phyloP scores from a whole-genome alignment of 2,113 vertebrate species.

The Sigmodon hispidus region DNA sequence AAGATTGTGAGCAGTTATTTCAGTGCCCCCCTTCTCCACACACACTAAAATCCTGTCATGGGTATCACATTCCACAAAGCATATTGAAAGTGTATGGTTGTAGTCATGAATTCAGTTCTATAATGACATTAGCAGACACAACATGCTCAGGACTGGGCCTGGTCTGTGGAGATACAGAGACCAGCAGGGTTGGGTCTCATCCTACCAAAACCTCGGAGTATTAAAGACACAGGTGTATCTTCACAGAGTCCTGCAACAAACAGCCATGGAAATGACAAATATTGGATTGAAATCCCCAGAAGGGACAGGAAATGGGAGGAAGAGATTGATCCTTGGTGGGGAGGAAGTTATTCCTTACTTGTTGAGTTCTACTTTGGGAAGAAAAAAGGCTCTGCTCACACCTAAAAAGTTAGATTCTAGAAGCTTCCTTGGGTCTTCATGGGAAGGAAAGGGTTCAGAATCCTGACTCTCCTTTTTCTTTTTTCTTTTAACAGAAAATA shows the following conservation, averaged over 20 bases:
- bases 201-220: accelerated
- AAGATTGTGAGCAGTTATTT: neutral
- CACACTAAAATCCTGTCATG: neutral
- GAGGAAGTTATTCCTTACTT: neutral
- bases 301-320: neutral
- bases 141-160: accelerated
- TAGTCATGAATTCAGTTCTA: neutral
- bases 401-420: neutral
- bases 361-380: neutral
- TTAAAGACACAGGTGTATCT: neutral
- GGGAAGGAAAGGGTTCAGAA: neutral
- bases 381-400: neutral
- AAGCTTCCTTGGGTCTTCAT: neutral
- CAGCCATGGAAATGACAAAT: neutral
- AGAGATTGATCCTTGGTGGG: neutral
- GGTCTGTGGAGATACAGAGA: neutral
- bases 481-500: neutral
- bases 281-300: neutral
- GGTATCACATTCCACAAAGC: neutral
- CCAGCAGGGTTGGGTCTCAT: neutral
- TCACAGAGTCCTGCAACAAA: neutral
- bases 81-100: neutral
- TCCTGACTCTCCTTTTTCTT: neutral
- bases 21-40: neutral
- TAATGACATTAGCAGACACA: neutral